phyloP scores from a whole-genome alignment of 2,797 vertebrate genomes.

The Ataeniobius toweri region DNA sequence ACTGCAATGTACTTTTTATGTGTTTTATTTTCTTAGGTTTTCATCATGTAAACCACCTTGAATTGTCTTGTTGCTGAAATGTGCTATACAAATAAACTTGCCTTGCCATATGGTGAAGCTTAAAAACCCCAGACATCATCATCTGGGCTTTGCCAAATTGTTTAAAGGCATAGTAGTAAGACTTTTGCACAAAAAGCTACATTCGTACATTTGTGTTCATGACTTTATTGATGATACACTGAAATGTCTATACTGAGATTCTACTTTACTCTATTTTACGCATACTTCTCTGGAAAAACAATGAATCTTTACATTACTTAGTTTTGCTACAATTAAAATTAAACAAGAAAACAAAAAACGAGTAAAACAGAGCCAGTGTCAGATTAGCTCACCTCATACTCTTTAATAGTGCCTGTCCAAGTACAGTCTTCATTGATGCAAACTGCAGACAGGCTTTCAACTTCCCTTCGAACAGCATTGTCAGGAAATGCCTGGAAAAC shows the following conservation, averaged over 20 bases:
- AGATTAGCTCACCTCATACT: slow-evolving; percentile 87
- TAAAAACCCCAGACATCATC: too few relatives aligned
- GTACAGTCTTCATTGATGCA: slow-evolving; percentile 88
- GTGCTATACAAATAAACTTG: too few relatives aligned
- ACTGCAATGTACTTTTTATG: too few relatives aligned
- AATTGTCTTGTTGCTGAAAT: too few relatives aligned
- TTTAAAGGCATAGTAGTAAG: too few relatives aligned
- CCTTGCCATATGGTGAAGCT: too few relatives aligned
- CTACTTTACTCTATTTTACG: too few relatives aligned
- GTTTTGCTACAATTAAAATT: not conserved
- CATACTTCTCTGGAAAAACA: not conserved
- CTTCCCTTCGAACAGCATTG: slow-evolving; percentile 94
- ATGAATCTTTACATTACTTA: not conserved
- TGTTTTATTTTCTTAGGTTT: too few relatives aligned
- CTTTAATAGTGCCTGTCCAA: slow-evolving; percentile 94
- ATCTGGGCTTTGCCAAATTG: too few relatives aligned
- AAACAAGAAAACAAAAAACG: not conserved
- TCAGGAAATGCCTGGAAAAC: slow-evolving; percentile 91
- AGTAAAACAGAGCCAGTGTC: not conserved
- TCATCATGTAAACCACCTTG: too few relatives aligned
- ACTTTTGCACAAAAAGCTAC: too few relatives aligned
- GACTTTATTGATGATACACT: not conserved
- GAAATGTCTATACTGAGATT: not conserved
- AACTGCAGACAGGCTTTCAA: slow-evolving; percentile 90
- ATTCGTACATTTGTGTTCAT: not conserved